A percentile compares a stretch with the other conserved stretches of the same genome.
Conservation (phyloP, 2,888 invertebrate species). For the Caenorhabditis sp. region DNA sequence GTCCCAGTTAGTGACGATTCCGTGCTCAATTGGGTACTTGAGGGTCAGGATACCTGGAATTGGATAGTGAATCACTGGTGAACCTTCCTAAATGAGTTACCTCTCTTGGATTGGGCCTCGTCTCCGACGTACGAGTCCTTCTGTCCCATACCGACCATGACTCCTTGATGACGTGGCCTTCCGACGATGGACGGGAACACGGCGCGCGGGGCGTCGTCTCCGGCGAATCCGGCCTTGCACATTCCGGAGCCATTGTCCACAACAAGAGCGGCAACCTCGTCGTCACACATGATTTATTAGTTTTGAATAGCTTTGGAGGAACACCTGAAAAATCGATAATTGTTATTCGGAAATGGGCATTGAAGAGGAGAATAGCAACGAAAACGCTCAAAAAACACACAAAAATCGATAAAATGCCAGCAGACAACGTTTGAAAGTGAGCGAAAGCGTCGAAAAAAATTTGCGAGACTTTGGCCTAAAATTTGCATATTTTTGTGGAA, state of each 20-base stretch:
- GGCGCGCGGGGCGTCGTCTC: conserved; percentile 86
- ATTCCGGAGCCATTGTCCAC: conserved; percentile 79
- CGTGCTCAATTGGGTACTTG: conserved; percentile 95
- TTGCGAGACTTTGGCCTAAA: conserved; percentile 36
- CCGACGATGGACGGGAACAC: conserved; percentile 90
- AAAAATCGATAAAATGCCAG: background rate
- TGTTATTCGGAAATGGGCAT: too few relatives aligned
- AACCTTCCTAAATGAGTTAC: conserved; percentile 81
- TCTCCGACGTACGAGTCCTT: conserved; percentile 72
- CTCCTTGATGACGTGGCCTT: conserved; percentile 85
- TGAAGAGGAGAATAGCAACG: background rate
- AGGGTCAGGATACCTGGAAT: conserved; percentile 86
- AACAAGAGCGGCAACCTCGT: conserved; percentile 86
- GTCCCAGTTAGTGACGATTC: conserved; percentile 97
- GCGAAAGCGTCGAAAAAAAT: background rate
- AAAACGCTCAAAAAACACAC: background rate
- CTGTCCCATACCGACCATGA: conserved; percentile 78
- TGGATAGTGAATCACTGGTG: background rate
- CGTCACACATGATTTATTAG: conserved; percentile 82
- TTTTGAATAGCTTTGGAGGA: conserved; percentile 39
- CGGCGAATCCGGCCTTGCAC: conserved; percentile 87
- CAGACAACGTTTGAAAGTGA: background rate
- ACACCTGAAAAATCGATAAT: background rate
- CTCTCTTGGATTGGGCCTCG: conserved; percentile 83
- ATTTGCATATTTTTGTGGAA: conserved; percentile 18